Percentiles rank a stretch among this genome's conserved stretches.
Conservation (phyloP, 2,113 vertebrate genomes). For the Paradoxurus hermaphroditus region DNA sequence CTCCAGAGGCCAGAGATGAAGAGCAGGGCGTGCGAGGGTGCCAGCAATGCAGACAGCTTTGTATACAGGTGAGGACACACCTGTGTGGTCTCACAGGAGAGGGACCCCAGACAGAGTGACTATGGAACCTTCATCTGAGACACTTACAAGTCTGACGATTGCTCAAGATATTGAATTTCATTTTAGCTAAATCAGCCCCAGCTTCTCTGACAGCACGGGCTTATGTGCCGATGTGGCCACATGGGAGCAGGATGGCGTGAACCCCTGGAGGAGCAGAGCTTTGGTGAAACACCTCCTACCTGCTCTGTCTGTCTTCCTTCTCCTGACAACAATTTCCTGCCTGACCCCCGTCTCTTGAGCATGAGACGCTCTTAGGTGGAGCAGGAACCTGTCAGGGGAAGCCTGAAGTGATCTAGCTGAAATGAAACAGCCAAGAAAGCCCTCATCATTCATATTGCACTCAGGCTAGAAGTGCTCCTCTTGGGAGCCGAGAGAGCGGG, state of each 20-base stretch:
- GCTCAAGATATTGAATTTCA: slow-evolving; percentile 75
- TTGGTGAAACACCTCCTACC: slow-evolving; percentile 39
- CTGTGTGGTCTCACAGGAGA: slow-evolving; percentile 26
- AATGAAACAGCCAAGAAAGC: slow-evolving; percentile 29
- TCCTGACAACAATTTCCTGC: slow-evolving; percentile 14
- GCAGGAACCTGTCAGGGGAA: background rate
- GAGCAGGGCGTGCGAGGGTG: background rate
- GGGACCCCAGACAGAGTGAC: background rate
- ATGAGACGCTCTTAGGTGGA: slow-evolving; percentile 37
- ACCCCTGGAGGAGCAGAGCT: background rate
- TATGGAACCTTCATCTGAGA: slow-evolving; percentile 78
- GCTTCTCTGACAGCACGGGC: slow-evolving; percentile 52
- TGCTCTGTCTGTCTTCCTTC: slow-evolving; percentile 36
- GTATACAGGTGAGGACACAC: background rate
- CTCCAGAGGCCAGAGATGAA: background rate
- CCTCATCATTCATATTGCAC: slow-evolving; percentile 24
- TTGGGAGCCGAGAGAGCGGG: background rate
- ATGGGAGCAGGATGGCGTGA: background rate
- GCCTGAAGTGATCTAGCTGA: background rate
- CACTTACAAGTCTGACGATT: slow-evolving; percentile 74
- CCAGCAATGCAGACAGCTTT: background rate
- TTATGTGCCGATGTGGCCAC: slow-evolving; percentile 55
- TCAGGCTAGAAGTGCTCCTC: slow-evolving; percentile 31
- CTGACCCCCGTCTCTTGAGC: slow-evolving; percentile 13
- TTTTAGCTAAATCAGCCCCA: slow-evolving; percentile 69